Evolutionary conservation across 2,888 invertebrate species (phyloP), one percentile per base, ranked within the genome.

Genomic region (Monopis laevigella): DNA sequence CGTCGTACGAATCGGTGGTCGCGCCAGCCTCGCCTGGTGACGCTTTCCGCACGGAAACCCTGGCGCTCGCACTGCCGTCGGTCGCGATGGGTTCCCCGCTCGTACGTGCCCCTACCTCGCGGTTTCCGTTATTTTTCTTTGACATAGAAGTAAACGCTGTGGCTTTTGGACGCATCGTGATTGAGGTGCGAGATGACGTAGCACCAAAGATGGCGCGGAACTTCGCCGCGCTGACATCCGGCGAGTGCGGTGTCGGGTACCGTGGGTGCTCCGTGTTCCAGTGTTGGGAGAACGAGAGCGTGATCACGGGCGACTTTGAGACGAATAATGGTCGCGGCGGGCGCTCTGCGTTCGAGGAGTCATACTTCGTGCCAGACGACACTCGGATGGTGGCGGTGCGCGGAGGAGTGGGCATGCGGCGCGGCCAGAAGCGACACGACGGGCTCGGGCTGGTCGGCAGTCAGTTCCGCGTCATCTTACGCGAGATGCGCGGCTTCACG

Each of bases 121-220:
- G 83, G 52, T 88, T 86, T 59, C 90, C 90, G 10, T 81, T 90
- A 45, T 91, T 88, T 65, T 91, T 84, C 62, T 89, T 91, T 64
- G 88, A 89, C 61, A 84, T 90, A 52, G 89, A 89, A 58, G 87
- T 89, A 41, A 88, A 88, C 64, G 88, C 89, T 6, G 68, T 84
- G 16, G 84, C 86, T 1, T 81, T 85, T 50, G 91, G 91, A 0
- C 83, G 91, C 19, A 85, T 92, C 45, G 85, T 92, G 29, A 88
- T 92, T 49, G 90, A 90, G 63, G 89, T 90, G 19, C 82, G 89
- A 43, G 87, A 87, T 30, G 91, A 91, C 65, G 88, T 86, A 19
- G 91, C 92, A 12, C 92, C 91, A 12, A 88, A 88, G 59, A 91
- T 92, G 90, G 86, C 89, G 19, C 88, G 88, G 59, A 91, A 91